A percentile compares a stretch with the other conserved stretches of the same genome.
These are phyloP conservation scores for Argyra leucocephala DNA, from an alignment of 2,888 invertebrate genomes.

Conservation along the genomic window DNA sequence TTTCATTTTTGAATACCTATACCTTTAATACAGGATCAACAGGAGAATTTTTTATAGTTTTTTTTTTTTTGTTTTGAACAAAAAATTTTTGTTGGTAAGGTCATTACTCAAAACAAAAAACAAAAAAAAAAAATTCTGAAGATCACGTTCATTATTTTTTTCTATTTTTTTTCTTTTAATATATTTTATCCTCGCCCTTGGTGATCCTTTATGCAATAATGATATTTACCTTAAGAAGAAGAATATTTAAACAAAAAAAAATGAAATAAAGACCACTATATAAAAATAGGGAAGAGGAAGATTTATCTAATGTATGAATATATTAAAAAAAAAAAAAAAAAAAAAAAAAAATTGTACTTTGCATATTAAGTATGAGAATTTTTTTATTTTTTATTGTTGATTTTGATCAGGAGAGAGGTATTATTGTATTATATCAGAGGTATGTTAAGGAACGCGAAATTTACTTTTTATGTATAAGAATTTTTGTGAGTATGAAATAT, in stretches of 20 bases:
- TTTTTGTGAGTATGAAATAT: too few relatives aligned
- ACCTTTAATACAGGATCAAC: neutral
- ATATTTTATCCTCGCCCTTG: neutral
- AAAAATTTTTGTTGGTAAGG: neutral
- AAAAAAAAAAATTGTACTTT: neutral
- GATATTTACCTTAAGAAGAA: neutral
- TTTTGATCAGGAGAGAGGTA: neutral
- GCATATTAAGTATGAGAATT: constrained; percentile 1
- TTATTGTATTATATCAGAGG: too few relatives aligned
- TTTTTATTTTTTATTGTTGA: neutral
- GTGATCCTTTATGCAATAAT: neutral
- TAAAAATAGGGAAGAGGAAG: neutral
- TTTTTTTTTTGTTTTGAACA: neutral
- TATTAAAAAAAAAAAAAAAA: neutral
- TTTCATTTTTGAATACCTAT: neutral
- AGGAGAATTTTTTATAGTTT: neutral
- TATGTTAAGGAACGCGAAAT: neutral
- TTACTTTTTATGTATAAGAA: too few relatives aligned
- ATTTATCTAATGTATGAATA: neutral
- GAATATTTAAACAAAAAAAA: neutral
- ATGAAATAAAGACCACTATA: neutral
- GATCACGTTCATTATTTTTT: neutral
- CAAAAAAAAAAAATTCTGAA: neutral
- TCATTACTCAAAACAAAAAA: neutral
- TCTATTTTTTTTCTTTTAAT: neutral